Conservation (phyloP, 2,113 vertebrate genomes). For the Phycodurus eques region DNA sequence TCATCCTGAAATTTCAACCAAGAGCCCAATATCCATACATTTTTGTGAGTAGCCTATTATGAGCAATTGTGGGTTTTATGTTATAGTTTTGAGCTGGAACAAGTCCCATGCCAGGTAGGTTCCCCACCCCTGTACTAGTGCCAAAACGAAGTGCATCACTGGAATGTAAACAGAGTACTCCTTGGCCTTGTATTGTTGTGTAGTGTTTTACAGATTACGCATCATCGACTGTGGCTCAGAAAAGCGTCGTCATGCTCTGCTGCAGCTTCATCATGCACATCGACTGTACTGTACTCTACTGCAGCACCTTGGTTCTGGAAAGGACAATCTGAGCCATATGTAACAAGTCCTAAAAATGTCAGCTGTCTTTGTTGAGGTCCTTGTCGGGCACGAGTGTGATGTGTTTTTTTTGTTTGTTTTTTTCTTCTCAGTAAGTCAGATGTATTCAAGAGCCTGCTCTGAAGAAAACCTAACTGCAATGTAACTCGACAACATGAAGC, state of each 20-base stretch:
- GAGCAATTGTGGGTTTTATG: no score
- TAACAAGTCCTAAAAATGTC: slow-evolving; percentile 54
- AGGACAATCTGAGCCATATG: slow-evolving; percentile 59
- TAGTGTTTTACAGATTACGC: slow-evolving; percentile 61
- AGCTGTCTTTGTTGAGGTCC: slow-evolving; percentile 41
- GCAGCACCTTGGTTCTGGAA: slow-evolving; percentile 48
- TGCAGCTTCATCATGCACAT: slow-evolving; percentile 36
- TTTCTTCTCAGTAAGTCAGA: slow-evolving; percentile 55
- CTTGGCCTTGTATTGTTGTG: slow-evolving; percentile 62
- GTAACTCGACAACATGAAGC: slow-evolving; percentile 51
- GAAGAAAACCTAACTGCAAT: slow-evolving; percentile 66
- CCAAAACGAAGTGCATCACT: slow-evolving; percentile 41
- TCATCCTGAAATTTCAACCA: neutral
- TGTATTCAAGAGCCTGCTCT: slow-evolving; percentile 74
- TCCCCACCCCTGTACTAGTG: slow-evolving; percentile 23
- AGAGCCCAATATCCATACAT: no score
- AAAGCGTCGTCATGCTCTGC: slow-evolving; percentile 53
- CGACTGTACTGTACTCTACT: slow-evolving; percentile 46
- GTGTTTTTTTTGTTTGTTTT: slow-evolving; percentile 24
- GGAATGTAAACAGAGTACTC: slow-evolving; percentile 76
- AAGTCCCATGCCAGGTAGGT: neutral
- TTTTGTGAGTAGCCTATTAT: no score
- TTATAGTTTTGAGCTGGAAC: no score
- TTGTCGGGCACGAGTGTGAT: slow-evolving; percentile 45
- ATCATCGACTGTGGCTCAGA: slow-evolving; percentile 58